Evolutionary conservation across 35 echinoderm and acorn worm species (phyloP), one percentile per base, ranked within the genome.

Genomic region (Ptychodera flava): DNA sequence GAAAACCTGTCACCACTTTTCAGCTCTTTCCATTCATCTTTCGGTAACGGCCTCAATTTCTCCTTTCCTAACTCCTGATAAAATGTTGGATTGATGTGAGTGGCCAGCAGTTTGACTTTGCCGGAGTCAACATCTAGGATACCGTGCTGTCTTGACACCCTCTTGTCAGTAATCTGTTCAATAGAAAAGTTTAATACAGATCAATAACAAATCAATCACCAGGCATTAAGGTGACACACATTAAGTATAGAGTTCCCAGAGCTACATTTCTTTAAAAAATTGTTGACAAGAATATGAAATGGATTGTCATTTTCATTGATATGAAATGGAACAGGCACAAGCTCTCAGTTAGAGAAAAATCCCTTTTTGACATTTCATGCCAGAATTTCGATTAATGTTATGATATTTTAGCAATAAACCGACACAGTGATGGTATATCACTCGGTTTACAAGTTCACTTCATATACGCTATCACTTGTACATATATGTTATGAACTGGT

Each of bases 141-240:
- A 78, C 88, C 95, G 90, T 97, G 95, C 78, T 97, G 94, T 83
- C 95, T 97, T 2, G 92, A 93, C 15, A 93, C 92, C 33, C 92
- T 75, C 80, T 93, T 93, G 64, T 93, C 92, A 77, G 84, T 85
- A 85, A 97, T 85, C 95, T 97, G 80, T 64, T 12, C 15, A 79
- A 30, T 36, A 84, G n/a, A 79, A 77, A 84, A 76, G 86, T 15
- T 81, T 29, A 91, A 80, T 64, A 64, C 45, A 64, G 6, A 22
- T 64, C 6, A 6, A 64, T 64, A 22, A 12, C 6, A 64, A 22
- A 64, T 22, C 22, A 64, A 64, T 12, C 6, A 64, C 45, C 22
- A 64, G 45, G 22, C 45, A 64, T 64, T 12, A 64, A 64, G 6
- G 45, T 22, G 22, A 12, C 6, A 12, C 22, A 64, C 22, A 6